Percentiles rank a stretch among this genome's conserved stretches.
These are phyloP conservation scores for Strigamia transsilvanica DNA, from an alignment of 2,888 invertebrate species.

Conservation along the genomic window DNA sequence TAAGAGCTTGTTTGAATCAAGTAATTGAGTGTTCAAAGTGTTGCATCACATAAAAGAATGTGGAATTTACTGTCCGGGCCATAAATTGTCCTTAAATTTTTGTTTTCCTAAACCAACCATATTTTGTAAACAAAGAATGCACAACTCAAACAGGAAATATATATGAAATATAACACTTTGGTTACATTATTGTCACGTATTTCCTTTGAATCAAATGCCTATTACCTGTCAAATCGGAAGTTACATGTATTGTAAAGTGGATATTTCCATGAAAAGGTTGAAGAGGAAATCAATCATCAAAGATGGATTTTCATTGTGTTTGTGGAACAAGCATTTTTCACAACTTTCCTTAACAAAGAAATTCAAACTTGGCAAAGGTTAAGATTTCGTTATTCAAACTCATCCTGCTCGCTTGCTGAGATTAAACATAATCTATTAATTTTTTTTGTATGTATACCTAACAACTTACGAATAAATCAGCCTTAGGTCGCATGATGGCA, in stretches of 20 bases:
- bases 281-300: neutral
- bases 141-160: neutral
- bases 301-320: neutral
- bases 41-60: neutral
- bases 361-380: neutral
- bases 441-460: neutral
- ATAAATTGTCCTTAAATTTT: neutral
- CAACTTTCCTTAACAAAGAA: neutral
- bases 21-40: neutral
- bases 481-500: neutral
- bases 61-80: neutral
- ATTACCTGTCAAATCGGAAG: slow-evolving; percentile 8
- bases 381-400: too few relatives aligned
- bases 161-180: neutral
- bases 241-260: slow-evolving; percentile 2
- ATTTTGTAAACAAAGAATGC: too few relatives aligned
- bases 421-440: neutral
- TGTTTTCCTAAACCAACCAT: neutral
- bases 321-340: neutral
- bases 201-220: slow-evolving; percentile 8
- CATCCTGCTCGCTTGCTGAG: neutral
- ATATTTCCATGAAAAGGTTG: slow-evolving; percentile 8
- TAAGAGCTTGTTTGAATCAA: neutral
- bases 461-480: slow-evolving; percentile 2
- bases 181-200: neutral